Conservation (phyloP, 2,888 invertebrate species). For the Nemurella pictetii region DNA sequence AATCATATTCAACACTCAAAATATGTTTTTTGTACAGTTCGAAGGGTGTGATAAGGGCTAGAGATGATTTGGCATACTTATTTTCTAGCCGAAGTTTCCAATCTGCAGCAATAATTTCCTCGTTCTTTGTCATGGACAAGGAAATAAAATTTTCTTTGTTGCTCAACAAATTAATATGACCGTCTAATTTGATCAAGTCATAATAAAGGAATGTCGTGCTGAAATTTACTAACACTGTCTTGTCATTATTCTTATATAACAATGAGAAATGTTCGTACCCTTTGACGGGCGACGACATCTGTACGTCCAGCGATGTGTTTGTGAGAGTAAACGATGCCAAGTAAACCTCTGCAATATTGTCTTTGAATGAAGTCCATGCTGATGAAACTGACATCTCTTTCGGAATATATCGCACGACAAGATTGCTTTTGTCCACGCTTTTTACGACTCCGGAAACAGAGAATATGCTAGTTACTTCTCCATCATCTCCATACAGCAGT, state of each 20-base stretch:
- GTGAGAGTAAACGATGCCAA: background rate
- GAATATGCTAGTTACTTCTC: background rate
- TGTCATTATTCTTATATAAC: background rate
- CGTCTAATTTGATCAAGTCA: background rate
- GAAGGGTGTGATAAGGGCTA: background rate
- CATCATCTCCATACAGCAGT: background rate
- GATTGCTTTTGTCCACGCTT: background rate
- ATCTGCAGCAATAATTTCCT: background rate
- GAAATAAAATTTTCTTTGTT: background rate
- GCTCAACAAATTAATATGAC: background rate
- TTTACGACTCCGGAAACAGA: background rate
- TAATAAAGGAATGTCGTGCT: constrained; percentile 22
- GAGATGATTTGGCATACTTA: constrained; percentile 7
- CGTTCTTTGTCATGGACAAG: background rate
- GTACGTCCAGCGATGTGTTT: background rate
- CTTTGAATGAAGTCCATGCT: background rate
- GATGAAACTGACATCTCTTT: background rate
- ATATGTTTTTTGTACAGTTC: background rate
- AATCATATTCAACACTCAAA: background rate
- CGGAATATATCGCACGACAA: background rate
- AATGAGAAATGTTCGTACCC: constrained; percentile 13
- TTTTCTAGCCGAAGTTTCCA: constrained; percentile 13
- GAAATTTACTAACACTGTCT: background rate
- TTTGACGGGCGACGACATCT: background rate
- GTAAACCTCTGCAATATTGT: background rate